phyloP scores from a whole-genome alignment of 2,797 vertebrate genomes.

The Nannoperca obscura region DNA sequence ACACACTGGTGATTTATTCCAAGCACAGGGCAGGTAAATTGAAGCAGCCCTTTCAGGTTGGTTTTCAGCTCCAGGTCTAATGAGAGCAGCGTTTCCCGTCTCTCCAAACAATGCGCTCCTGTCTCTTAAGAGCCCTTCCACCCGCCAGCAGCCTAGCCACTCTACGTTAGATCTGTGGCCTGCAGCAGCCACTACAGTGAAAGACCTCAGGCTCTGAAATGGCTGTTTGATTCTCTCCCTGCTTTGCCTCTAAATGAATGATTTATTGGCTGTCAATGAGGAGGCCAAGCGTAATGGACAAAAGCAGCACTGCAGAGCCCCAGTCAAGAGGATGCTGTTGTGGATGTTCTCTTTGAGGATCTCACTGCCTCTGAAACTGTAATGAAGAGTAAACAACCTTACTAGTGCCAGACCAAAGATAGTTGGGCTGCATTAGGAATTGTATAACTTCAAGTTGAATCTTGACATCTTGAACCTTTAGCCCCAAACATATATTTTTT shows the following conservation, averaged over 20 bases:
- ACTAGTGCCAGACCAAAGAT: slow-evolving; percentile 51
- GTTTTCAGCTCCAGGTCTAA: slow-evolving; percentile 88
- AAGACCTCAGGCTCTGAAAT: slow-evolving; percentile 84
- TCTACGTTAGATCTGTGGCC: slow-evolving; percentile 89
- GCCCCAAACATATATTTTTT: slow-evolving; percentile 6
- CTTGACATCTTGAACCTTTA: slow-evolving; percentile 54
- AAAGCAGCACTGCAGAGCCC: slow-evolving; percentile 81
- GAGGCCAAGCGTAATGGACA: slow-evolving; percentile 85
- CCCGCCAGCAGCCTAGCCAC: slow-evolving; percentile 81
- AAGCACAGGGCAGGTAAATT: slow-evolving; percentile 88
- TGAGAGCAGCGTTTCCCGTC: slow-evolving; percentile 86
- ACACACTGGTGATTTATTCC: slow-evolving; percentile 84
- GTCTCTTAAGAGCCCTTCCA: slow-evolving; percentile 87
- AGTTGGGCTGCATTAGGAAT: slow-evolving; percentile 63
- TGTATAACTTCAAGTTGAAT: slow-evolving; percentile 49
- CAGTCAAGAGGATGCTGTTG: slow-evolving; percentile 85
- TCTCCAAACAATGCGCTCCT: slow-evolving; percentile 84
- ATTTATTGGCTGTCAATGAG: slow-evolving; percentile 89
- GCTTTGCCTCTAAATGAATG: slow-evolving; percentile 89
- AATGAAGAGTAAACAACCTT: slow-evolving; percentile 83
- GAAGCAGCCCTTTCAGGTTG: slow-evolving; percentile 88
- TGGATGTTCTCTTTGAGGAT: slow-evolving; percentile 85
- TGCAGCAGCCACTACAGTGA: slow-evolving; percentile 84
- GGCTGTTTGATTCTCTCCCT: slow-evolving; percentile 84
- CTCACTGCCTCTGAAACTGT: slow-evolving; percentile 75